A percentile compares a stretch with the other conserved stretches of the same genome.
Evolutionary conservation across 2,888 invertebrate species (phyloP).

Genomic region (Noctua janthe): DNA sequence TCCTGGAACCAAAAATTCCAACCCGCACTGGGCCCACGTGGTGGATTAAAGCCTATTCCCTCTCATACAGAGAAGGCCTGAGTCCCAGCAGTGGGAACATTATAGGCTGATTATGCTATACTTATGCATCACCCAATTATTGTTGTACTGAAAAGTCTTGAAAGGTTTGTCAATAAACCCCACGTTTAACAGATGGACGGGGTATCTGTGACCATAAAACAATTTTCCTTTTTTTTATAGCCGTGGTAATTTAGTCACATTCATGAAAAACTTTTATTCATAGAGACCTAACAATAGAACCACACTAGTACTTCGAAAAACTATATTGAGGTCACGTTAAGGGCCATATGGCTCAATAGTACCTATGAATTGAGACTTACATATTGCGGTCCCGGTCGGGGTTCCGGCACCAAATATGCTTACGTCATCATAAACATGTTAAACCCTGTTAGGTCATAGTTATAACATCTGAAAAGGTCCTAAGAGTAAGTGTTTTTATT

Average conservation of each 20-base stretch:
- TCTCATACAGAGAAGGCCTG: too few relatives aligned
- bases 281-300: background rate
- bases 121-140: background rate
- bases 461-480: constrained; percentile 13
- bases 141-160: background rate
- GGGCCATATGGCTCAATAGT: constrained; percentile 15
- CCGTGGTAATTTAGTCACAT: background rate
- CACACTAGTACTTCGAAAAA: background rate
- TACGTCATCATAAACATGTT: constrained; percentile 25
- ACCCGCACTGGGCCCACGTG: too few relatives aligned
- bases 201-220: background rate
- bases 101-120: too few relatives aligned
- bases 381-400: constrained; percentile 3
- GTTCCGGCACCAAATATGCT: constrained; percentile 24
- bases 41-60: too few relatives aligned
- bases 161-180: background rate
- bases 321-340: constrained; percentile 26
- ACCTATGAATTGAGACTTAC: constrained; percentile 23
- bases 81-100: too few relatives aligned
- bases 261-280: background rate
- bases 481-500: constrained; percentile 19
- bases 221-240: background rate
- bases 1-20: too few relatives aligned
- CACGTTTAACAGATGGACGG: background rate
- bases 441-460: constrained; percentile 5